Evolutionary conservation across 2,888 invertebrate species (phyloP), one percentile per base, ranked within the genome.

Genomic region (Vanessa cardui): DNA sequence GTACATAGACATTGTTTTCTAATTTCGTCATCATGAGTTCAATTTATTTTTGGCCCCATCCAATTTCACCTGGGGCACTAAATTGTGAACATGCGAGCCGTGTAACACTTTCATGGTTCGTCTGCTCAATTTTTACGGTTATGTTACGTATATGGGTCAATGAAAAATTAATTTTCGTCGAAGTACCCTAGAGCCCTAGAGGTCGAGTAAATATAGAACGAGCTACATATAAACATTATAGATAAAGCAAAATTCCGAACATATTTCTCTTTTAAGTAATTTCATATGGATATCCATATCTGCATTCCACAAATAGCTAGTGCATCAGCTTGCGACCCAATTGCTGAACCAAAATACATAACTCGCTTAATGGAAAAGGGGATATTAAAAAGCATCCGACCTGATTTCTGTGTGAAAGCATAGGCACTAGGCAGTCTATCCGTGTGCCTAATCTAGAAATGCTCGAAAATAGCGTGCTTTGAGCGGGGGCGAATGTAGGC

Each of bases 401-500:
- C 85, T 72, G 76, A 77, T 80, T 87, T 81, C 72, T 64, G 64
- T 74, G 78, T 71, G 62, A 73, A 69, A 73, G 64, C 68, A 63
- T 62, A 79, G 77, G 77, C 70, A 75, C 76, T 70, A 79, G 77
- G 77, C 68, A 75, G 76, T 71, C 76, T 75, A 67, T 72, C 69
- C 76, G 74, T 78, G 75, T 65, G 64, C 74, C 78, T 80, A 79
- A 79, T 82, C 78, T 76, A 77, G 71, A 72, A 73, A 72, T 70
- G 72, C 58, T 73, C 77, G 77, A 79, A 86, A 87, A 86, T 86
- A 83, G 76, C 80, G 68, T 79, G 78, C 76, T 80, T 82, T 80
- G 79, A 80, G 77, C 74, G 71, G 69, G 56, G 69, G 62, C 64
- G 68, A 62, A 69, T 59, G 81, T 80, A 73, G 83, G 80, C 73